phyloP scores from a whole-genome alignment of 2,888 invertebrate genomes.

The Drosophila mayaguana region DNA sequence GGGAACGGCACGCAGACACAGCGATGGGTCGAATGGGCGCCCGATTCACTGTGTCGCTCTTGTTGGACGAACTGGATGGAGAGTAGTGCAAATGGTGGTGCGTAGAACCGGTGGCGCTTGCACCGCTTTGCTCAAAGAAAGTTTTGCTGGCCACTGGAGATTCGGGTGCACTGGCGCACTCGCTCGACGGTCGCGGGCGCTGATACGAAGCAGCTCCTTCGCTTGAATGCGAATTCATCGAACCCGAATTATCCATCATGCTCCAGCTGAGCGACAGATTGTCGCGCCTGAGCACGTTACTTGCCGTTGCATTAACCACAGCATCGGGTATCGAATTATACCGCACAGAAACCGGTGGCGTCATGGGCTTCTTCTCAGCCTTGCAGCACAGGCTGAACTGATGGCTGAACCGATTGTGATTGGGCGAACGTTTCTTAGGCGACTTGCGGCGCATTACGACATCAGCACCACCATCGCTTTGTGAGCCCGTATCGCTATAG shows the following conservation, averaged over 20 bases:
- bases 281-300: conserved; percentile 68
- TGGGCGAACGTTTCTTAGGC: conserved; percentile 81
- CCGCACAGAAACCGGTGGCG: conserved; percentile 84
- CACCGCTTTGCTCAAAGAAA: conserved; percentile 66
- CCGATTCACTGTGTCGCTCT: conserved; percentile 72
- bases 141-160: conserved; percentile 82
- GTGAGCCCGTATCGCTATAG: conserved; percentile 78
- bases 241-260: conserved; percentile 75
- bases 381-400: conserved; percentile 85
- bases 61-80: conserved; percentile 80
- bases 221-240: conserved; percentile 66
- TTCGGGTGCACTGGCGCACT: conserved; percentile 84
- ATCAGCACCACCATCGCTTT: conserved; percentile 78
- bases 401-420: conserved; percentile 84
- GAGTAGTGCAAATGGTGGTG: conserved; percentile 75
- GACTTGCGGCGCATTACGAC: conserved; percentile 76
- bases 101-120: conserved; percentile 36
- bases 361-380: conserved; percentile 82
- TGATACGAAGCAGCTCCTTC: conserved; percentile 65
- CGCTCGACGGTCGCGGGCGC: conserved; percentile 69
- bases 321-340: conserved; percentile 83
- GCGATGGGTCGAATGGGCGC: conserved; percentile 84
- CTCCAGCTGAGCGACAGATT: conserved; percentile 80
- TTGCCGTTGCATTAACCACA: conserved; percentile 29
- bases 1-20: conserved; percentile 84